Evolutionary conservation across 2,113 vertebrate species (phyloP).

Genomic region (Desmodus rotundus): DNA sequence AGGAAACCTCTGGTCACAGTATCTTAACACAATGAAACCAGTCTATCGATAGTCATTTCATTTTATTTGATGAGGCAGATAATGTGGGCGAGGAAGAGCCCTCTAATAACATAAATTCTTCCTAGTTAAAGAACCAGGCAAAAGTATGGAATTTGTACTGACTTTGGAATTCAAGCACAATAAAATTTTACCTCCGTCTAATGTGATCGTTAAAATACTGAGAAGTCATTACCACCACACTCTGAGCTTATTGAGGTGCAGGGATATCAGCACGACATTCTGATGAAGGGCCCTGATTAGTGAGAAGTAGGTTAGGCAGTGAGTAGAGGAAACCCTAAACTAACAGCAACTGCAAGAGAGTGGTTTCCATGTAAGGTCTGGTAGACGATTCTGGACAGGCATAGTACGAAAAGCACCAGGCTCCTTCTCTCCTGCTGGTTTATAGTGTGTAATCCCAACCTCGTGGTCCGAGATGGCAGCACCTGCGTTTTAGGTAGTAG

Average conservation of each 20-base stretch:
- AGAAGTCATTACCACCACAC: neutral
- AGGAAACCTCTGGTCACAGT: neutral
- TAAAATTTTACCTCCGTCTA: neutral
- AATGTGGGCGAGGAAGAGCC: neutral
- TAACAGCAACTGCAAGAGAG: neutral
- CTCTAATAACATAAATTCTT: constrained; percentile 2
- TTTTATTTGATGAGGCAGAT: constrained; percentile 31
- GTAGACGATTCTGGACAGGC: neutral
- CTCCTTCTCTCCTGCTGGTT: neutral
- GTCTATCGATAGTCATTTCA: neutral
- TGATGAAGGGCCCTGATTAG: neutral
- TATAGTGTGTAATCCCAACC: neutral
- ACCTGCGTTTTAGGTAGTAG: neutral
- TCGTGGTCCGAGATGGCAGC: neutral
- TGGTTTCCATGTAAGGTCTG: neutral
- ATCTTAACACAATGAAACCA: constrained; percentile 11
- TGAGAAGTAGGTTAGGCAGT: neutral
- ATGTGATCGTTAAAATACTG: neutral
- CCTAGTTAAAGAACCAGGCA: neutral
- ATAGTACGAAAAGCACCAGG: neutral
- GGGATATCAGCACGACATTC: neutral
- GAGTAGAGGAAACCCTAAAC: neutral
- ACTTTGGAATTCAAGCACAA: constrained; percentile 20
- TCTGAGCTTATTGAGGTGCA: neutral
- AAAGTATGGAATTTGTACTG: neutral